phyloP scores from a whole-genome alignment of 2,888 invertebrate genomes.

The Lobophora halterata region DNA sequence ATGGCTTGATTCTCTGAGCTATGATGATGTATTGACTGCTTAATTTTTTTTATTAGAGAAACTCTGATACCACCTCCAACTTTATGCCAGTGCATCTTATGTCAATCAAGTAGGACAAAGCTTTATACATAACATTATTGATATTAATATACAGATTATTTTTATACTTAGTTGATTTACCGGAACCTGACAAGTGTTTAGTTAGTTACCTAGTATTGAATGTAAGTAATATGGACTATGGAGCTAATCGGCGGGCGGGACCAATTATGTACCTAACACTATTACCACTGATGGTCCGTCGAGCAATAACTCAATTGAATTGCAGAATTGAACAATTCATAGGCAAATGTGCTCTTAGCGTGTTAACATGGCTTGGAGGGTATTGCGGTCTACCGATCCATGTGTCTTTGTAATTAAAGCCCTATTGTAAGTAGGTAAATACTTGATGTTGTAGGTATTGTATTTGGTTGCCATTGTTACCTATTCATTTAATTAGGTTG shows the following conservation, averaged over 20 bases:
- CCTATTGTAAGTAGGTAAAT: slow-evolving; percentile 35
- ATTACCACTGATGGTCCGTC: slow-evolving; percentile 47
- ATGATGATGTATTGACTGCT: slow-evolving; percentile 3
- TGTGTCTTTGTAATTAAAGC: slow-evolving; percentile 39
- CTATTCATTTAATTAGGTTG: slow-evolving; percentile 30
- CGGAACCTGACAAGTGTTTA: too few species aligned
- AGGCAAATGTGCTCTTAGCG: slow-evolving; percentile 71
- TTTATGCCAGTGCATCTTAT: too few species aligned
- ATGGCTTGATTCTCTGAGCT: slow-evolving; percentile 3
- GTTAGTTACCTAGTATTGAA: too few species aligned
- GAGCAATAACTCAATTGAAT: slow-evolving; percentile 61
- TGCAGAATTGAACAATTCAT: slow-evolving; percentile 68
- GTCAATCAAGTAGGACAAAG: too few species aligned
- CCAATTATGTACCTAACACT: slow-evolving; percentile 47
- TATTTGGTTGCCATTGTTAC: too few species aligned
- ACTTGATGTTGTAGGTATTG: slow-evolving; percentile 9
- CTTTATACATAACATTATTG: too few species aligned
- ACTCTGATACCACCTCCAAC: too few species aligned
- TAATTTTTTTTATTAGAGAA: slow-evolving; percentile 6
- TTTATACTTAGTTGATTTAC: too few species aligned
- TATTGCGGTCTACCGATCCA: slow-evolving; percentile 65
- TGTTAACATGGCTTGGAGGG: slow-evolving; percentile 70
- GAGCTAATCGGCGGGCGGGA: slow-evolving; percentile 36
- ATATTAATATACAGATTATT: too few species aligned
- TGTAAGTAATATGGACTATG: slow-evolving; percentile 27